Percentiles rank a stretch among this genome's conserved stretches.
phyloP scores from a whole-genome alignment of 2,888 invertebrate species.

The Dolichomitus sp. region DNA sequence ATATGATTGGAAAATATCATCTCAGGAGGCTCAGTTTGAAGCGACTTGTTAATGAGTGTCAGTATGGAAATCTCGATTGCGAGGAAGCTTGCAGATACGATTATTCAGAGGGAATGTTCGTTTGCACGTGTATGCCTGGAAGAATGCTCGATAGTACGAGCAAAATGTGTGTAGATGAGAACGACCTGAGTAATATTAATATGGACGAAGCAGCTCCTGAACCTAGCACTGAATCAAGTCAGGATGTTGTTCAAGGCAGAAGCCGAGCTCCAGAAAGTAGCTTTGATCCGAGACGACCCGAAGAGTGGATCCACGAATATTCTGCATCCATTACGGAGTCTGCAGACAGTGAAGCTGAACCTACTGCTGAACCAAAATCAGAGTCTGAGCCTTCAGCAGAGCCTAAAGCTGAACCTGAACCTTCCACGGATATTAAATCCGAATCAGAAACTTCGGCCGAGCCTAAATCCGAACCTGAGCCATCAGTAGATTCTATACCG shows the following conservation, averaged over 20 bases:
- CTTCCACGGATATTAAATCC: conserved; percentile 71
- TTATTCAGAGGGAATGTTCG: conserved; percentile 88
- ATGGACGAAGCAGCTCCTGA: conserved; percentile 73
- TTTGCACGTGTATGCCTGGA: conserved; percentile 89
- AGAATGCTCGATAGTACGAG: conserved; percentile 87
- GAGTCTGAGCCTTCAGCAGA: conserved; percentile 68
- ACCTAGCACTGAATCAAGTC: conserved; percentile 70
- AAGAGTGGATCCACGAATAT: conserved; percentile 70
- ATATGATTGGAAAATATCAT: conserved; percentile 80
- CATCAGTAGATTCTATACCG: conserved; percentile 68
- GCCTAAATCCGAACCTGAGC: conserved; percentile 71
- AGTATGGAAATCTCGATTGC: conserved; percentile 90
- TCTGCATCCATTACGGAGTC: conserved; percentile 63
- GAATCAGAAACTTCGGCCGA: conserved; percentile 73
- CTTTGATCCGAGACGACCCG: conserved; percentile 71
- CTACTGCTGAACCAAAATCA: conserved; percentile 67
- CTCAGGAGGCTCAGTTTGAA: conserved; percentile 76
- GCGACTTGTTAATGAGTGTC: conserved; percentile 89
- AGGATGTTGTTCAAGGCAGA: conserved; percentile 79
- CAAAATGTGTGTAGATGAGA: conserved; percentile 85
- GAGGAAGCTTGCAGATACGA: conserved; percentile 90
- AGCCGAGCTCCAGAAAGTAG: conserved; percentile 73
- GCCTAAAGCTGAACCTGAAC: conserved; percentile 64
- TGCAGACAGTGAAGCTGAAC: conserved; percentile 72
- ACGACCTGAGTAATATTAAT: conserved; percentile 77